Evolutionary conservation across 1,140 invertebrate genomes (phyloP).

Genomic region (Thaumatotibia leucotreta): DNA sequence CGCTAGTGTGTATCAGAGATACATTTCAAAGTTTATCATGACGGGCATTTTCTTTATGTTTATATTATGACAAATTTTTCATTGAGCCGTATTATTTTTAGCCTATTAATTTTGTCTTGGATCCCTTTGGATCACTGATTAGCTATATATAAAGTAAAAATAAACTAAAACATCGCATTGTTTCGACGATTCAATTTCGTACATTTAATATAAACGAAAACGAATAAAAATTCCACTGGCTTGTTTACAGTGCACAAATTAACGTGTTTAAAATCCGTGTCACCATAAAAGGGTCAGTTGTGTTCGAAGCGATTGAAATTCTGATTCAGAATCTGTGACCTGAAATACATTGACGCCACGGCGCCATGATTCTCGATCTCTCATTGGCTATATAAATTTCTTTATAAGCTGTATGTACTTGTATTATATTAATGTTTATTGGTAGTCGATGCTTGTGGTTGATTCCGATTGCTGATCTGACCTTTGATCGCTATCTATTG

Average conservation of each 20-base stretch:
- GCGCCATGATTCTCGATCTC: slow-evolving; percentile 34
- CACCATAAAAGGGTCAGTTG: slow-evolving; percentile 10
- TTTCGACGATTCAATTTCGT: background rate
- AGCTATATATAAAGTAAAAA: too few species aligned
- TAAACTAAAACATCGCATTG: too few species aligned
- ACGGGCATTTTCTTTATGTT: too few species aligned
- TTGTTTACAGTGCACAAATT: slow-evolving; percentile 10
- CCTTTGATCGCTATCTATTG: background rate
- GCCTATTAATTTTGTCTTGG: too few species aligned
- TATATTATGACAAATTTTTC: too few species aligned
- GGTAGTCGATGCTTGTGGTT: background rate
- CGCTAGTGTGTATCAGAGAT: too few species aligned
- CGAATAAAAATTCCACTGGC: background rate
- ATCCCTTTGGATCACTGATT: too few species aligned
- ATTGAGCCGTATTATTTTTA: too few species aligned
- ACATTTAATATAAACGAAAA: background rate
- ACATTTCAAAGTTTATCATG: too few species aligned
- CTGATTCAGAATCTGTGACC: slow-evolving; percentile 51
- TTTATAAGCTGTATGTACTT: slow-evolving; percentile 1
- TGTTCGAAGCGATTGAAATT: slow-evolving; percentile 36
- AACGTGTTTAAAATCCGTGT: slow-evolving; percentile 1
- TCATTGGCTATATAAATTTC: background rate
- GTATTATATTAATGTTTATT: slow-evolving; percentile 2
- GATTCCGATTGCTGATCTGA: background rate
- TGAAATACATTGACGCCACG: slow-evolving; percentile 39